phyloP scores from a whole-genome alignment of 1,140 invertebrate species.

The Brachionus asplanchnoidis region DNA sequence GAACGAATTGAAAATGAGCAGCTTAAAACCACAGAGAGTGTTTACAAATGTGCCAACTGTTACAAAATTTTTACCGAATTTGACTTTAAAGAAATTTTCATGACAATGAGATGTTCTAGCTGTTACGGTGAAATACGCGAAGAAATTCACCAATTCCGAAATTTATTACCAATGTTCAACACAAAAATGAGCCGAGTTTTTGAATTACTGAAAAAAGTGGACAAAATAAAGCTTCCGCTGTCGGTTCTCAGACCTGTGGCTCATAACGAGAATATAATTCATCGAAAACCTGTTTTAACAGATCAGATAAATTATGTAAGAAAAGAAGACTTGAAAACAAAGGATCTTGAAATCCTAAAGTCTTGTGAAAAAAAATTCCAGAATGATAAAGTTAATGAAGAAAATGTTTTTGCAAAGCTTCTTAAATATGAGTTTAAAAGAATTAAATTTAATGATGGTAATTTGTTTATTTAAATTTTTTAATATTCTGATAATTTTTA shows the following conservation, averaged over 20 bases:
- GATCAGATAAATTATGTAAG: constrained; percentile 23
- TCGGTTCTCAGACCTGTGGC: not conserved
- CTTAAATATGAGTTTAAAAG: constrained; percentile 2
- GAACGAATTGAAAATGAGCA: not conserved
- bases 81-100: constrained; percentile 25
- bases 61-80: not conserved
- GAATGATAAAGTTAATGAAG: not conserved
- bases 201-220: constrained; percentile 4
- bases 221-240: not conserved
- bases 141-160: not conserved
- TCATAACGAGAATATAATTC: not conserved
- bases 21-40: not conserved
- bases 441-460: not conserved
- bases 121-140: constrained; percentile 6
- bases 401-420: not conserved
- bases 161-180: constrained; percentile 18
- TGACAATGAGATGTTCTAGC: constrained; percentile 18
- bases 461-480: not conserved
- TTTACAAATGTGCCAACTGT: not conserved
- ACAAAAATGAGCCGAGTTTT: not conserved
- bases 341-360: not conserved
- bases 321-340: not conserved
- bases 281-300: not conserved
- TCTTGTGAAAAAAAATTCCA: not conserved
- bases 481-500: not conserved